Base-by-base conservation (phyloP, 2,113 vertebrate genomes). In the Microcebus jonahi region DNA sequence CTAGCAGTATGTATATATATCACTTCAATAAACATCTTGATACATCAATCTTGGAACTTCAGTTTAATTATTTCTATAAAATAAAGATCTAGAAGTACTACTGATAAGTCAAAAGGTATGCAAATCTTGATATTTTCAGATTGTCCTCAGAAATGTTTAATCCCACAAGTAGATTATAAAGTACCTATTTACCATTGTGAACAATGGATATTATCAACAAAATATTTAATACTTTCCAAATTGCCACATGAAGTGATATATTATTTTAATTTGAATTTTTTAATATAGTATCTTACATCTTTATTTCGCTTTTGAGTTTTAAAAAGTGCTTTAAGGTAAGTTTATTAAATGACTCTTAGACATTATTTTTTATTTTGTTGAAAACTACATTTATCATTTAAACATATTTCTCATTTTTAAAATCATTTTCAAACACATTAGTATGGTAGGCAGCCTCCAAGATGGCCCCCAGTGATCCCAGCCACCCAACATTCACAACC, bases 181-280 rank as follows among this genome's bases (percentile, higher is more conserved):
- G 50, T 81, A n/a, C 27, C 23, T 55, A 6, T 77, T 90, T 77
- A 21, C 59, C 11, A 29, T 92, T 90, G 67, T 45, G 2, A 67
- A 61, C n/a, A 67, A 81, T 4, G 27, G 9, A n/a, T 39, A 39
- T 59, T 93, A 85, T 50, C 9, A 81, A 36, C 68, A 42, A 88
- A 88, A 81, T 91, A 81, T 82, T 91, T 77, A 65, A 65, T 86
- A 7, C 85, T 82, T 96, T 94, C 61, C 25, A 89, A 55, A 53
- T 59, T 84, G 25, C 55, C 39, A 67, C 17, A 11, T 5, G 25
- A 65, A 81, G 20, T 25, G 76, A 36, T 29, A 57, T 27, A 20
- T 21, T 84, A 6, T 25, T 25, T 89, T 68, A 50, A 71, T n/a
- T 70, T 79, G 29, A 10, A 83, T 76, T 50, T 39, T 39, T 39